Percentiles rank a stretch among this genome's conserved stretches.
Conservation (phyloP, 2,113 vertebrate species). For the Cathartes aura region DNA sequence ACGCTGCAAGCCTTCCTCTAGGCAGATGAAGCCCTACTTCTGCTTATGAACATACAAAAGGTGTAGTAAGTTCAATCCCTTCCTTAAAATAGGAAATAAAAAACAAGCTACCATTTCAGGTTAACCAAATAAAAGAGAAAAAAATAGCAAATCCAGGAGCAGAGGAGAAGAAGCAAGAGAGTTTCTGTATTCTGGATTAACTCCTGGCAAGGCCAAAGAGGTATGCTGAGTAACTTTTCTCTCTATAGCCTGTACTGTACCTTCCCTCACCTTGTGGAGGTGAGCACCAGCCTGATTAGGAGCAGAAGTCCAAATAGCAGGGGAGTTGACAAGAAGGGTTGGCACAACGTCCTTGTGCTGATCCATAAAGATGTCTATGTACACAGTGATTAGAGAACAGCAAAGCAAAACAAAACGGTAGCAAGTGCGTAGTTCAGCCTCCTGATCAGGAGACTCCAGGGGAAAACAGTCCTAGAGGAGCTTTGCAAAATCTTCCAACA, state of each 20-base stretch:
- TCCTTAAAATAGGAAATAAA: not conserved
- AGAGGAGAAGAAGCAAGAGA: not conserved
- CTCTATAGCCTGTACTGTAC: not conserved
- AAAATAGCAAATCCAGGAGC: not conserved
- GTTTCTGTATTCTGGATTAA: not conserved
- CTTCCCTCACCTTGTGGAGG: not conserved
- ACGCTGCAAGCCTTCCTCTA: not conserved
- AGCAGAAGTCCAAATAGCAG: not conserved
- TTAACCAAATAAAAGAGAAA: not conserved
- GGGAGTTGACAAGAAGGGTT: not conserved
- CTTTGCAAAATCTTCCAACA: not conserved
- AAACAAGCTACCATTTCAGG: not conserved
- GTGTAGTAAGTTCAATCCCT: not conserved
- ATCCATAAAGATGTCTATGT: not conserved
- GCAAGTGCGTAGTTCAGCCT: not conserved
- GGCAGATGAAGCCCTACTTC: not conserved
- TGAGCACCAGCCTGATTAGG: not conserved
- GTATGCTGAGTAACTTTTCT: not conserved
- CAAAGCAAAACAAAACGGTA: not conserved
- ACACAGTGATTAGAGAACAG: not conserved
- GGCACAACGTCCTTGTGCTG: not conserved
- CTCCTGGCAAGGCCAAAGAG: not conserved
- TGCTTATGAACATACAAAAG: not conserved
- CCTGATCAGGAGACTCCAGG: not conserved
- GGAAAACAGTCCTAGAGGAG: not conserved